A percentile compares a stretch with the other conserved stretches of the same genome.
phyloP scores from a whole-genome alignment of 2,888 invertebrate species.

The Idaea straminata region DNA sequence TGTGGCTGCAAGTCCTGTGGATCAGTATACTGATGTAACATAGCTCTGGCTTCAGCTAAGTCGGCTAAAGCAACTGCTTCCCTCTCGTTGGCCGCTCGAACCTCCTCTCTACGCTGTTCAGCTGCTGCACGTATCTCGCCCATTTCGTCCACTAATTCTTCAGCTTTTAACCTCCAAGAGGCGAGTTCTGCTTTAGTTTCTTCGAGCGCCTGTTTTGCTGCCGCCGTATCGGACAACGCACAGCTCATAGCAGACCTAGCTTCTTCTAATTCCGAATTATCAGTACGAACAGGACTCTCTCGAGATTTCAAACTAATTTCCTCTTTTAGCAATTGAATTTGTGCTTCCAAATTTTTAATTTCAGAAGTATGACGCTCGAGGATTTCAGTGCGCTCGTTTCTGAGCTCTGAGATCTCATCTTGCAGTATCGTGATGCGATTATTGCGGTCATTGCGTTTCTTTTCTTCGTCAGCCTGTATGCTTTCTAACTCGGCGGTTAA shows the following conservation, averaged over 20 bases:
- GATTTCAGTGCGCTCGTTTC: constrained; percentile 55
- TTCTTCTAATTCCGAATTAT: constrained; percentile 58
- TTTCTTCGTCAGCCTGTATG: constrained; percentile 60
- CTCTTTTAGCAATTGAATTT: constrained; percentile 60
- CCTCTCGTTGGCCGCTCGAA: constrained; percentile 56
- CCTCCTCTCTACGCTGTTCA: constrained; percentile 59
- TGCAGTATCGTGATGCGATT: constrained; percentile 55
- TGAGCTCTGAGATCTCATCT: constrained; percentile 61
- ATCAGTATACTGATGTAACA: constrained; percentile 61
- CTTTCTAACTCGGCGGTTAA: constrained; percentile 65
- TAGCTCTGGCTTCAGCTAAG: constrained; percentile 60
- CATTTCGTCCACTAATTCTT: constrained; percentile 58
- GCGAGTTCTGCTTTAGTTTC: constrained; percentile 50
- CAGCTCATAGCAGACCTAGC: constrained; percentile 45
- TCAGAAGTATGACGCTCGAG: constrained; percentile 54
- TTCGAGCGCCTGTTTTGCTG: constrained; percentile 54
- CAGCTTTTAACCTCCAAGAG: constrained; percentile 60
- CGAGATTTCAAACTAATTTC: constrained; percentile 49
- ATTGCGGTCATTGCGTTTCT: constrained; percentile 49
- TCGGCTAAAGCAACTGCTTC: constrained; percentile 63
- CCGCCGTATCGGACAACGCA: constrained; percentile 51
- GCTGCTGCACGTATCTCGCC: constrained; percentile 57
- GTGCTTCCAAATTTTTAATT: constrained; percentile 53
- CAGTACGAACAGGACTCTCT: constrained; percentile 57
- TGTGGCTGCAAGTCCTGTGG: constrained; percentile 62